Percentiles rank a stretch among this genome's conserved stretches.
Conservation (phyloP, 2,888 invertebrate genomes). For the Eutolmus rufibarbis region DNA sequence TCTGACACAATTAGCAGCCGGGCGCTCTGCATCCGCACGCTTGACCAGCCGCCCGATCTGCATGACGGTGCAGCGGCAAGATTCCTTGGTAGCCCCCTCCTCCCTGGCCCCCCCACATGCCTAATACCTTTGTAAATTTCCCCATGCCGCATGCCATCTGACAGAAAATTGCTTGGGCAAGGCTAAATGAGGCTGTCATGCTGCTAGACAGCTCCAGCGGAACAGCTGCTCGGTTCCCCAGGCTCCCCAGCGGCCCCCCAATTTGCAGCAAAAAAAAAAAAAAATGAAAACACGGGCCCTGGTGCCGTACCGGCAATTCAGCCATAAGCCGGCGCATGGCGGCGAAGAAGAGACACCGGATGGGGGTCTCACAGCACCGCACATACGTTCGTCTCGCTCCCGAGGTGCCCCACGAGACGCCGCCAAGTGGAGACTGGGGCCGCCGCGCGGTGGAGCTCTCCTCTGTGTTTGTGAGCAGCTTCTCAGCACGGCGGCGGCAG, state of each 20-base stretch:
- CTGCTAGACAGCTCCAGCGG: neutral
- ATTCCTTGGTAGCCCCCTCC: neutral
- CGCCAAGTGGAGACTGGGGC: neutral
- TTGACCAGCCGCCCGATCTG: neutral
- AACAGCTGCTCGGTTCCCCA: conserved; percentile 4
- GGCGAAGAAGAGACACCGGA: neutral
- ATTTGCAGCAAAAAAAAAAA: neutral
- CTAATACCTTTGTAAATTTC: neutral
- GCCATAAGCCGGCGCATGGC: neutral
- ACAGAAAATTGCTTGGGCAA: conserved; percentile 1
- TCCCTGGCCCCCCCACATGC: too few species aligned
- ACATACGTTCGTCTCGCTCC: neutral
- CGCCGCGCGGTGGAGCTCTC: neutral
- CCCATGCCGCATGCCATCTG: neutral
- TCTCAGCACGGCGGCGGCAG: conserved; percentile 21
- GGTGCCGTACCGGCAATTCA: conserved; percentile 10
- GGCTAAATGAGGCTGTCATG: neutral
- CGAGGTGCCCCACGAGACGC: neutral
- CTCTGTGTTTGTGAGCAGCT: neutral
- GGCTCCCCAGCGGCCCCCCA: neutral
- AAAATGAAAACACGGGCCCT: too few species aligned
- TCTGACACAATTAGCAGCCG: neutral
- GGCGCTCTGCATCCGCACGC: neutral
- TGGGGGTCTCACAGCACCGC: neutral
- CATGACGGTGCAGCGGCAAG: neutral